Evolutionary conservation across 2,888 invertebrate genomes (phyloP), one percentile per base, ranked within the genome.

Genomic region (Caenorhabditis doughertyi): DNA sequence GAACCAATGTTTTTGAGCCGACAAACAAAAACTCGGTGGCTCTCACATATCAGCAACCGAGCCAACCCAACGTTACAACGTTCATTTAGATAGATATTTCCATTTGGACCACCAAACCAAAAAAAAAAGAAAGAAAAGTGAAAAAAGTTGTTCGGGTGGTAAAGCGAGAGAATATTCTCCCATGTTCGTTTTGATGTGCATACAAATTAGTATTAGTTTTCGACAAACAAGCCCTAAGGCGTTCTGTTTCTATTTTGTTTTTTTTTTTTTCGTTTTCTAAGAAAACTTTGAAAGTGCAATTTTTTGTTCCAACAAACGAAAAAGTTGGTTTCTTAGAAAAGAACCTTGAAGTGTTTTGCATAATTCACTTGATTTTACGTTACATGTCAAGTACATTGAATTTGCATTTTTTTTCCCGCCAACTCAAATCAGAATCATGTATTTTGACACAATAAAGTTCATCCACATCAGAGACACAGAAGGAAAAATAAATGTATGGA

Each of bases 161-260:
- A 35, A 25, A 55, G 39, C 35, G 42, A 55, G 68, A 35, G 21
- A 65, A 51, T 3, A 18, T n/a, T 55, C 25, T 56, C n/a, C 13
- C 39, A 53, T 39, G 23, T 39, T 62, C 51, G 32, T 73, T 70
- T 64, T 70, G 77, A 77, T 71, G 60, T 53, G 51, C 71, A 72
- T 79, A 58, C 58, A 65, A 79, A 79, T 79, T 79, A 71, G 65
- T 71, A 71, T 65, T 65, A 64, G 79, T 71, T 71, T 64, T 5
- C 16, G 4, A 3, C 51, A 72, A 72, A 72, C 21, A 42, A 72
- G 42, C 62, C 72, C 62, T 18, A n/a, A 42, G 62, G 72, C 72
- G 60, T 71, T 71, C 49, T 56, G 8, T 42, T 16, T 42, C 18
- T 58, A 9, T 0, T 18, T n/a, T 27, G 2, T 27, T 21, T 32